Evolutionary conservation across 1,140 invertebrate genomes (phyloP), one percentile per base, ranked within the genome.

Genomic region (Heliconius hewitsoni): DNA sequence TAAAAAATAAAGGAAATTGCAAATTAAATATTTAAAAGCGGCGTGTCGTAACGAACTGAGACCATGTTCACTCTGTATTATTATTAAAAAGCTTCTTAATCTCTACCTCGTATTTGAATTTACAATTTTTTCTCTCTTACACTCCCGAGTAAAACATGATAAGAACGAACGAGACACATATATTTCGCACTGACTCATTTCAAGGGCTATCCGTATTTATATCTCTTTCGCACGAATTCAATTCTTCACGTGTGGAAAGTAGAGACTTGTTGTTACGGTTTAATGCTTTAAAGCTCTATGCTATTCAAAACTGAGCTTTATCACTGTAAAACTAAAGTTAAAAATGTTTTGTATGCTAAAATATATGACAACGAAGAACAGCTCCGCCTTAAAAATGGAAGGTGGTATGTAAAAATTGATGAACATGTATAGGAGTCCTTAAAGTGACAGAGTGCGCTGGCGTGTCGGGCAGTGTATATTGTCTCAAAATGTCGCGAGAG

Each of bases 351-450:
- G 73, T 39, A 5, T 11, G 5, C 0, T 80, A 73, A 71, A 70
- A 55, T 84, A 75, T 83, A 87, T 87, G 89, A 86, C 78, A 86
- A 82, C 84, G 85, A 92, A 91, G 86, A 90, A 88, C 90, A 93
- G 91, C 93, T 92, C 93, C 93, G 92, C 93, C 93, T 94, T 93
- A 94, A 94, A 94, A 94, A 94, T 94, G 93, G 93, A 93, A 94
- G 93, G 92, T 94, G 92, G 93, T 93, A 94, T 94, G 93, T 94
- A 94, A 94, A 94, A 94, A 94, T 94, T 94, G 90, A 94, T 94
- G 92, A 93, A 94, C 93, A 93, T 93, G 92, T 93, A 94, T 93
- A 92, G 91, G 87, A 92, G 92, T 94, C 91, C 91, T 93, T 93
- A 93, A 93, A 93, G 92, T 94, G 93, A 94, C 93, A 94, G 92